These are phyloP conservation scores for Antennarius maculatus DNA, from an alignment of 2,797 vertebrate species.

Conservation along the genomic window DNA sequence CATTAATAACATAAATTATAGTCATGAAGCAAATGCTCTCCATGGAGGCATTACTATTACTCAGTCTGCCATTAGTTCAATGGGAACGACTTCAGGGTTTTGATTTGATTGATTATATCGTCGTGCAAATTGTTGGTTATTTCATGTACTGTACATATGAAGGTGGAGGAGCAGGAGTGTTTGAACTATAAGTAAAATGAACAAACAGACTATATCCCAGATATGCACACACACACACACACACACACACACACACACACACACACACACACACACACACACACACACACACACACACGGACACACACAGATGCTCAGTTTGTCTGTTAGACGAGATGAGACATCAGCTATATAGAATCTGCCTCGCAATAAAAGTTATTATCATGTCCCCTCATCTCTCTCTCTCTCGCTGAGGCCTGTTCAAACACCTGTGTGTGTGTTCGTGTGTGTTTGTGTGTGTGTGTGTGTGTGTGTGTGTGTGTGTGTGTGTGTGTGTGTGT, in stretches of 20 bases:
- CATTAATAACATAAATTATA: constrained; percentile 71
- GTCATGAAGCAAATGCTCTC: constrained; percentile 38
- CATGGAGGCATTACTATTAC: constrained; percentile 57
- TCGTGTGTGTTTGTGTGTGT: constrained; percentile 5
- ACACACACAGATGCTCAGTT: constrained; percentile 10
- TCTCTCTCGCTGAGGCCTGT: constrained; percentile 32
- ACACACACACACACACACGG: constrained; percentile 5
- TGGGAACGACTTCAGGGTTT: constrained; percentile 47
- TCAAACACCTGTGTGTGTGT: constrained; percentile 37
- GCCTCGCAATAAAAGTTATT: constrained; percentile 48
- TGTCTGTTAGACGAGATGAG: constrained; percentile 37
- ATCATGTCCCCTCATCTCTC: constrained; percentile 30
- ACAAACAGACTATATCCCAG: too few relatives aligned
- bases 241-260: constrained; percentile 5
- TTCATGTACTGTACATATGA: constrained; percentile 20
- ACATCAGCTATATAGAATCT: constrained; percentile 37
- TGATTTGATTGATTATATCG: constrained; percentile 44
- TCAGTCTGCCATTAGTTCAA: constrained; percentile 56
- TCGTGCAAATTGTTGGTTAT: constrained; percentile 24
- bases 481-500: constrained; percentile 5
- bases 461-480: constrained; percentile 10
- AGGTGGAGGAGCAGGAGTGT: constrained; percentile 8
- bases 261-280: constrained; percentile 12
- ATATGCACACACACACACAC: constrained; percentile 6
- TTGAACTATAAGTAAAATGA: background rate